Base-by-base conservation (phyloP, 2,888 invertebrate genomes). In the Scaeva pyrastri region DNA sequence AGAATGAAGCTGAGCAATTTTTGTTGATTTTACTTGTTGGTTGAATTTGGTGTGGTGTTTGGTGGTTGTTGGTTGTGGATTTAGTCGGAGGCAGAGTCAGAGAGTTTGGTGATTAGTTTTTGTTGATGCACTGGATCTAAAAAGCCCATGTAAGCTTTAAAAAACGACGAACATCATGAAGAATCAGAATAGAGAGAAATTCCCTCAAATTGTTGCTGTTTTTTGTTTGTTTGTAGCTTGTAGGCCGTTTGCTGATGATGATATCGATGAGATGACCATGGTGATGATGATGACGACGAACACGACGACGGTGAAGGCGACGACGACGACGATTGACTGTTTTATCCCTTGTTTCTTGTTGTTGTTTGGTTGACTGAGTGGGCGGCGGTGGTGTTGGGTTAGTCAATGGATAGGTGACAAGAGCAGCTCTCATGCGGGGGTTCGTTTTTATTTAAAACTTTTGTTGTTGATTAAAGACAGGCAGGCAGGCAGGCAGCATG, bases 1-100 rank as follows among this genome's bases (percentile, higher is more conserved):
- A 72, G 85, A 85, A 80, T 80, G 85, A 76, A 80, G 85, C 72
- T 52, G 85, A 80, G 85, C 80, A 76, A 80, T 84, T 84, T 76
- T 72, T 76, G 75, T 80, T 72, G 77, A 31, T 71, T 64, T 76
- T 79, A 66, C 43, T 79, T 78, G 83, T 83, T 56, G 72, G 56
- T 48, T 48, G 43, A 43, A n/a, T 41, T 60, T 62, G 64, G 56
- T 41, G 36, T 16, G 36, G 60, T 66, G 12, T 52, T 64, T 48
- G 43, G 23, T 14, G 23, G 62, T 73, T 77, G 77, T 68, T 36
- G 62, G 70, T 23, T 14, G 62, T 48, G 12, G 14, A 19, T 48
- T 48, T 19, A 48, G 7, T 48, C 19, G 10, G 48, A 19, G 43
- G 11, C n/a, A 36, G 50, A 64, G 66, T 66, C 66, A 58, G 39